Evolutionary conservation across 1,140 invertebrate genomes (phyloP).

Genomic region (Teleopsis dalmanni): DNA sequence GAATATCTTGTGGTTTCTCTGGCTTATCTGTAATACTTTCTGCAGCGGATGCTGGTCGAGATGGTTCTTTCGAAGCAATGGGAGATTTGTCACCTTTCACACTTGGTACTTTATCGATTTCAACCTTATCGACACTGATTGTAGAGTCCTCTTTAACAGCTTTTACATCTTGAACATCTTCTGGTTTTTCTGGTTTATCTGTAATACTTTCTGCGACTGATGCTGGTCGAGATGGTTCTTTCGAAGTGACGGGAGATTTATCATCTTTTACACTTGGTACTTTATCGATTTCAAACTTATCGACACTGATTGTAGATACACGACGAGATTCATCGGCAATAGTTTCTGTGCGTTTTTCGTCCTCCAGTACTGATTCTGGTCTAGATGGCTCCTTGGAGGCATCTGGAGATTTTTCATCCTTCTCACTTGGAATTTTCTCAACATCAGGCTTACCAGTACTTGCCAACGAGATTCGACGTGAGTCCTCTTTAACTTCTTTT

Average conservation of each 20-base stretch:
- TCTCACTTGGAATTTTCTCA: too few relatives aligned
- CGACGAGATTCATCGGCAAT: not conserved
- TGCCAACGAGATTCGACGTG: conserved; percentile 13
- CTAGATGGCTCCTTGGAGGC: conserved; percentile 6
- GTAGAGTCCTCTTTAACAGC: too few relatives aligned
- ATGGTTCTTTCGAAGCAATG: not conserved
- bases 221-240: conserved; percentile 12
- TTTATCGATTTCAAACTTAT: not conserved
- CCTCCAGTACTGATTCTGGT: conserved; percentile 9
- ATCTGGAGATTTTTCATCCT: conserved; percentile 1
- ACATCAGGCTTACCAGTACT: too few relatives aligned
- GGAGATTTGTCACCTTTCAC: conserved; percentile 9
- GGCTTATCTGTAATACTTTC: too few relatives aligned
- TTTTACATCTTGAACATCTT: too few relatives aligned
- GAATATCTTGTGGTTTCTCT: too few relatives aligned
- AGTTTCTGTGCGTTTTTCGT: conserved; percentile 4
- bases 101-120: too few relatives aligned
- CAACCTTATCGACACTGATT: too few relatives aligned
- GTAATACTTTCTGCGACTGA: conserved; percentile 12
- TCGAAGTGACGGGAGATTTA: conserved; percentile 6
- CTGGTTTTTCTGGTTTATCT: too few relatives aligned
- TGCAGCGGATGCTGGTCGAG: conserved; percentile 13
- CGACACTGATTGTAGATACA: conserved; percentile 1
- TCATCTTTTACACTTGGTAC: too few relatives aligned
- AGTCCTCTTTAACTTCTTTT: conserved; percentile 6